Conservation (phyloP, 2,797 vertebrate genomes). For the Sebastes paucispinis region DNA sequence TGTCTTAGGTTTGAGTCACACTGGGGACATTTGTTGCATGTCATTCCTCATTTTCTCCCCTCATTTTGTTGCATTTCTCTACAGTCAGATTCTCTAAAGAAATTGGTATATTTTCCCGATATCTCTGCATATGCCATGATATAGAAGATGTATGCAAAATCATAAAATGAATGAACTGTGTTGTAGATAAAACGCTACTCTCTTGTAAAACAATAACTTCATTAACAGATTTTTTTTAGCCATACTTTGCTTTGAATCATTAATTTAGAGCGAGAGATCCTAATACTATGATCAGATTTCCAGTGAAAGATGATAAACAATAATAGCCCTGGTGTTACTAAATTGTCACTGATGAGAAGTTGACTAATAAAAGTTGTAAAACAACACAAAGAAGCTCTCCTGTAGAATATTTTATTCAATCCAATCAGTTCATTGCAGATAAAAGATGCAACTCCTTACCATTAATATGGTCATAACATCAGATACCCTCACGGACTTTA, state of each 20-base stretch:
- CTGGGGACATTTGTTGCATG: neutral
- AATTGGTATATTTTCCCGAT: neutral
- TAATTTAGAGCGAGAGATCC: neutral
- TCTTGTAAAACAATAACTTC: neutral
- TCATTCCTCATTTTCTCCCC: neutral
- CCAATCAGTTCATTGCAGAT: neutral
- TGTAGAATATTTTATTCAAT: slow-evolving; percentile 25
- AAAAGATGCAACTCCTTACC: neutral
- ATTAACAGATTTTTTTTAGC: no score
- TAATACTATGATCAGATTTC: neutral
- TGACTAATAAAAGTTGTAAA: neutral
- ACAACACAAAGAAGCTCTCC: neutral
- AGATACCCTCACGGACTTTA: neutral
- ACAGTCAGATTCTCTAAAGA: neutral
- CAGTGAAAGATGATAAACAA: neutral
- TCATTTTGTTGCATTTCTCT: neutral
- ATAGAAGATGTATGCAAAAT: neutral
- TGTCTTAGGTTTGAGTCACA: neutral
- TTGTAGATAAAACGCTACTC: neutral
- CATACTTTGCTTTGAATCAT: neutral
- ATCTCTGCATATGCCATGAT: neutral
- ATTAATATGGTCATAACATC: neutral
- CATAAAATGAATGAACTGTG: neutral
- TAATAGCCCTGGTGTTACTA: neutral
- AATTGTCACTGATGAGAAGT: neutral